phyloP scores from a whole-genome alignment of 2,113 vertebrate genomes.

The Caretta caretta region DNA sequence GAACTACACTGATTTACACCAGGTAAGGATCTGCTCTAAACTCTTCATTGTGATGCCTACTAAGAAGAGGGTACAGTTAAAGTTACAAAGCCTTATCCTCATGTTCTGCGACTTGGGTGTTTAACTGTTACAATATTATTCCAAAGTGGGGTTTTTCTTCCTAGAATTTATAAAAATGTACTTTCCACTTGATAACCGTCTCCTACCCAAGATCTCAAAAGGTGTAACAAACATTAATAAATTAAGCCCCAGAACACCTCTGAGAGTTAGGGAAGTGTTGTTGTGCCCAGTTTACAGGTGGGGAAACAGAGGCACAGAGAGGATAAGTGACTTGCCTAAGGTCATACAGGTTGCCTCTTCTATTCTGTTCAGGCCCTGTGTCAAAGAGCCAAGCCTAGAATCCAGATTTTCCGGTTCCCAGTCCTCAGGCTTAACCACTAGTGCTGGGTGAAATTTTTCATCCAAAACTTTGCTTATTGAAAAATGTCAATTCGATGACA shows the following conservation, averaged over 20 bases:
- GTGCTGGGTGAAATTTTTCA: background rate
- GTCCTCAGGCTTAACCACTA: background rate
- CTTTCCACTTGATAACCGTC: background rate
- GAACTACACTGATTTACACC: background rate
- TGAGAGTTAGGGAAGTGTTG: background rate
- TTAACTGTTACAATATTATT: background rate
- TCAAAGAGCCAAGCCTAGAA: background rate
- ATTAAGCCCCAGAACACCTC: rapidly evolving
- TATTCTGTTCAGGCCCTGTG: background rate
- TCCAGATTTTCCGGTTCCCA: background rate
- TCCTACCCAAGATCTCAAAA: background rate
- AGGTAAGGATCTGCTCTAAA: background rate
- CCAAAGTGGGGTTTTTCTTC: rapidly evolving
- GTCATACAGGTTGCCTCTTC: background rate
- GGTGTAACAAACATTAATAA: background rate
- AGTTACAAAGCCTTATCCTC: background rate
- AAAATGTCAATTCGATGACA: background rate
- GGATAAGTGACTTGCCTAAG: background rate
- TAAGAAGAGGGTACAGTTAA: background rate
- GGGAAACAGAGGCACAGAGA: background rate
- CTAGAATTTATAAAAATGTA: background rate
- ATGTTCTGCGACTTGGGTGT: background rate
- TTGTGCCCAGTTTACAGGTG: background rate
- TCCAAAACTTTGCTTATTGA: background rate
- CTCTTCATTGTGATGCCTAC: background rate